A percentile compares a stretch with the other conserved stretches of the same genome.
Evolutionary conservation across 1,140 invertebrate genomes (phyloP).

Genomic region (Pissodes strobi): DNA sequence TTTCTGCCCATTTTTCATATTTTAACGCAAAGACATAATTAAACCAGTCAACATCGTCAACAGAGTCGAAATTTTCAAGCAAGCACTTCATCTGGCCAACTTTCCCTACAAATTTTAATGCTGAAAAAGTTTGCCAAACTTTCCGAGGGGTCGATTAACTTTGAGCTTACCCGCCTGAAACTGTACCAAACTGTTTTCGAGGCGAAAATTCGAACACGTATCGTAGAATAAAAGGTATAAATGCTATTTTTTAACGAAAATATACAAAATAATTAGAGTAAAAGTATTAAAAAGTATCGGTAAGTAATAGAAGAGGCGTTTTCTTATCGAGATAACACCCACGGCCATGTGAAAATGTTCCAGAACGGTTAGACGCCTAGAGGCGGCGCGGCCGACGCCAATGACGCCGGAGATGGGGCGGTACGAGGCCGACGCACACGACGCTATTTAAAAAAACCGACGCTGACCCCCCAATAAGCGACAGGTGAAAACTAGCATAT

Average conservation of each 20-base stretch:
- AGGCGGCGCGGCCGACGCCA: slow-evolving; percentile 52
- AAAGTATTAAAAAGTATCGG: slow-evolving; percentile 40
- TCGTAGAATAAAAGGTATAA: slow-evolving; percentile 13
- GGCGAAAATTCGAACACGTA: slow-evolving; percentile 31
- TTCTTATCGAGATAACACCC: slow-evolving; percentile 46
- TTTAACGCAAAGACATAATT: slow-evolving; percentile 29
- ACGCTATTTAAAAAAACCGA: slow-evolving; percentile 43
- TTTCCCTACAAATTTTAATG: slow-evolving; percentile 55
- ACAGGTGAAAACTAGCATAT: slow-evolving; percentile 47
- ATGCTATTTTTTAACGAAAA: slow-evolving; percentile 33
- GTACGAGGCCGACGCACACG: slow-evolving; percentile 48
- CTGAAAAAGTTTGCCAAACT: slow-evolving; percentile 54
- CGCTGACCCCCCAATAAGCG: slow-evolving; percentile 43
- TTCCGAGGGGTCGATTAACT: slow-evolving; percentile 56
- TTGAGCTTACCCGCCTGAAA: slow-evolving; percentile 51
- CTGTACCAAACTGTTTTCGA: slow-evolving; percentile 51
- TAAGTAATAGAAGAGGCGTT: slow-evolving; percentile 46
- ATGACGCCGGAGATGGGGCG: slow-evolving; percentile 45
- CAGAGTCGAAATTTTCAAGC: slow-evolving; percentile 41
- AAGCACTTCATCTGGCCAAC: slow-evolving; percentile 50
- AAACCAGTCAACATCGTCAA: slow-evolving; percentile 26
- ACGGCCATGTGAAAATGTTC: slow-evolving; percentile 41
- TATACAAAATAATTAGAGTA: slow-evolving; percentile 40
- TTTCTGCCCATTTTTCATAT: too few species aligned
- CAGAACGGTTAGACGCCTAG: slow-evolving; percentile 39